These are phyloP conservation scores for Morpho achilles DNA, from an alignment of 2,888 invertebrate genomes.

Conservation along the genomic window DNA sequence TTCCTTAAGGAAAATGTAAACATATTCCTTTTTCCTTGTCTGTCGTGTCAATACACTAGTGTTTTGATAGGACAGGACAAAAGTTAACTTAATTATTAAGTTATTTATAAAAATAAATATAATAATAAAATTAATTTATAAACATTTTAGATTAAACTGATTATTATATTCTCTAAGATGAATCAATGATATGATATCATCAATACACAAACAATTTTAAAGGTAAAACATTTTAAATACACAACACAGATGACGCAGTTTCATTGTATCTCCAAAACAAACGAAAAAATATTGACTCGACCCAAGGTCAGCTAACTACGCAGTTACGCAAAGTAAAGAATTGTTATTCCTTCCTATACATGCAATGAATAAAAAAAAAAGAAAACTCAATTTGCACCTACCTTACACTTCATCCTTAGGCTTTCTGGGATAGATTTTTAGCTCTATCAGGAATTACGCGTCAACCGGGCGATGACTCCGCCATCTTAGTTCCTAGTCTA, in stretches of 20 bases:
- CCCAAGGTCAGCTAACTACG: slow-evolving; percentile 35
- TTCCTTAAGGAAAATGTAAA: too few relatives aligned
- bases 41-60: too few relatives aligned
- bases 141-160: too few relatives aligned
- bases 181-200: too few relatives aligned
- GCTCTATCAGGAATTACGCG: slow-evolving; percentile 20
- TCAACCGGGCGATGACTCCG: slow-evolving; percentile 62
- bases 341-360: background rate
- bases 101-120: too few relatives aligned
- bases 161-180: too few relatives aligned
- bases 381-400: slow-evolving; percentile 40
- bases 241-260: background rate
- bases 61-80: too few relatives aligned
- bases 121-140: too few relatives aligned
- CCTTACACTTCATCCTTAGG: slow-evolving; percentile 39
- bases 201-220: background rate
- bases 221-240: background rate
- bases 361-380: slow-evolving; percentile 23
- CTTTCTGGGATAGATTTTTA: slow-evolving; percentile 17
- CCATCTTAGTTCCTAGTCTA: slow-evolving; percentile 53
- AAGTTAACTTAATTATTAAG: too few relatives aligned
- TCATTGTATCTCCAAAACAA: background rate
- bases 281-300: slow-evolving; percentile 27
- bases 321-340: slow-evolving; percentile 26
- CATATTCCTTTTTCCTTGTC: too few relatives aligned